These are phyloP conservation scores for Psophia crepitans DNA, from an alignment of 2,113 vertebrate species.

Conservation along the genomic window DNA sequence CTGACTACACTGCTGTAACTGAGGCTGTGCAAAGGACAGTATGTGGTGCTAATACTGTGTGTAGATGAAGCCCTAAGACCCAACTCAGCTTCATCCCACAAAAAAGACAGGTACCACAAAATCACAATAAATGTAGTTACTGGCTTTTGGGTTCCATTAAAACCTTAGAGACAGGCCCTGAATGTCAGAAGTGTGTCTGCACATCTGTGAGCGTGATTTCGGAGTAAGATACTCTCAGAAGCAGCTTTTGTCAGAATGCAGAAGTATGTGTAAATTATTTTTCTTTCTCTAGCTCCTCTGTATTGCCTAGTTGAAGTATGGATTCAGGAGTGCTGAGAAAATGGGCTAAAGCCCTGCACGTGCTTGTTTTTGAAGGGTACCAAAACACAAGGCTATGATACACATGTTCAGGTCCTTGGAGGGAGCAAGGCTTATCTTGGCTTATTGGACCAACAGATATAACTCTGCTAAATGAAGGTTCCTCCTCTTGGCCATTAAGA, in stretches of 20 bases:
- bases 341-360: not conserved
- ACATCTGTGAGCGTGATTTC: not conserved
- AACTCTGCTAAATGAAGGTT: not conserved
- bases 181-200: not conserved
- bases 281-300: not conserved
- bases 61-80: not conserved
- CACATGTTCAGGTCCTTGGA: not conserved
- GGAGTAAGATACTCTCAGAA: not conserved
- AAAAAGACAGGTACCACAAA: not conserved
- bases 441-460: not conserved
- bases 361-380: not conserved
- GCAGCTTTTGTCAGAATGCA: not conserved
- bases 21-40: not conserved
- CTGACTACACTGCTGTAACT: too few relatives aligned
- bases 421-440: not conserved
- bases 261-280: not conserved
- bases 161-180: not conserved
- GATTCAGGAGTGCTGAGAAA: not conserved
- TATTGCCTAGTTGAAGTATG: not conserved
- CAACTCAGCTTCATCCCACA: not conserved
- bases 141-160: not conserved
- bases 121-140: not conserved
- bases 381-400: not conserved
- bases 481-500: not conserved
- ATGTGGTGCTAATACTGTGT: not conserved